Conservation (phyloP, 2,113 vertebrate species). For the Actinemys pallida region DNA sequence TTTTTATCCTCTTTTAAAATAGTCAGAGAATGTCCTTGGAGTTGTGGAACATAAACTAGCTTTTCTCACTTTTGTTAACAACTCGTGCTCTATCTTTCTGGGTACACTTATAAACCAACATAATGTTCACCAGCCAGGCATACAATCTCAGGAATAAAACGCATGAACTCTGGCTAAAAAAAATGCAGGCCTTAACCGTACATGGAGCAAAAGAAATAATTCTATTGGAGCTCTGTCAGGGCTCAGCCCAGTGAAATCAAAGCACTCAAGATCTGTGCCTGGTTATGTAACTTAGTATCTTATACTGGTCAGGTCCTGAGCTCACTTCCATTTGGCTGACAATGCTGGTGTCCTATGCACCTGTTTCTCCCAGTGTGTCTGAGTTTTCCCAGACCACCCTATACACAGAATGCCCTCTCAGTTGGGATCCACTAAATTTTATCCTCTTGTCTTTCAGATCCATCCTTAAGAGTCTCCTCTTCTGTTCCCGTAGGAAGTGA, state of each 20-base stretch:
- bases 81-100: neutral
- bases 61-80: neutral
- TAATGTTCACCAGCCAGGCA: neutral
- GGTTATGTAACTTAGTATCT: neutral
- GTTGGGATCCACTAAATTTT: neutral
- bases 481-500: neutral
- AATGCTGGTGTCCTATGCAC: neutral
- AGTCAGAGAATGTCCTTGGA: neutral
- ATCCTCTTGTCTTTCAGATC: neutral
- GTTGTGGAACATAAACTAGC: neutral
- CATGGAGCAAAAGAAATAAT: neutral
- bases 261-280: neutral
- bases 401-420: neutral
- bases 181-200: neutral
- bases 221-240: accelerated
- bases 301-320: neutral
- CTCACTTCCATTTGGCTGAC: neutral
- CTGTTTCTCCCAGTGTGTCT: neutral
- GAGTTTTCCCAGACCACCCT: neutral
- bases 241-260: neutral
- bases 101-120: neutral
- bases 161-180: neutral
- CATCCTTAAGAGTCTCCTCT: neutral
- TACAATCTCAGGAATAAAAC: neutral
- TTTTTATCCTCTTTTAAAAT: neutral